Evolutionary conservation across 2,113 vertebrate species (phyloP), one percentile per base, ranked within the genome.

Genomic region (Paracanthobrama guichenoti): DNA sequence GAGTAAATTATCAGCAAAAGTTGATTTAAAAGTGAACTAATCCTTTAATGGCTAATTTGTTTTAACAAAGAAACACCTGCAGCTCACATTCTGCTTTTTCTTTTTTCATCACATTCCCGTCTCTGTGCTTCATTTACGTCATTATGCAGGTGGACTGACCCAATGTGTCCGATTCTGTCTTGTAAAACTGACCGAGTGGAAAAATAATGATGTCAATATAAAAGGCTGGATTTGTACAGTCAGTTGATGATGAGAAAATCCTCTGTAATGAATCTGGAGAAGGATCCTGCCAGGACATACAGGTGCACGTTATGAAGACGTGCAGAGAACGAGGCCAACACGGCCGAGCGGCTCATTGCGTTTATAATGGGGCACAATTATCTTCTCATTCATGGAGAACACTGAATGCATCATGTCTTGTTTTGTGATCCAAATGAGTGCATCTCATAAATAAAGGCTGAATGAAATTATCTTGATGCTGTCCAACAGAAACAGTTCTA

Each of bases 191-290:
- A 90, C 89, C 87, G 89, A 91, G 87, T 89, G 88, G 91, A 91
- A 94, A 94, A 91, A 94, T 88, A 91, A 91, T 83, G 86, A 91
- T 60, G 86, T 87, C 79, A 77, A 82, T 88, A 39, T 67, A 76
- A 84, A 86, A 82, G 83, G 59, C 57, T 88, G 89, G 89, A 8
- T 86, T 50, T 53, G 80, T 73, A 60, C 26, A 62, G 85, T 53
- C 84, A 87, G 88, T 86, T 85, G 88, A 88, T 89, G 90, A 88
- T 89, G 84, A 75, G 86, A 14, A 72, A 13, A 57, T 28, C 24
- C 84, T 79, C 44, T 44, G 44, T 57, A 84, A 86, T 80, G 26
- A 81, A 86, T 55, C 73, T 71, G 42, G 24, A 87, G 66, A 46
- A 74, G 44, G 75, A 82, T 79, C 50, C 26, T 83, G 76, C 28